Evolutionary conservation across 2,113 vertebrate genomes (phyloP), one percentile per base, ranked within the genome.

Genomic region (Grantiella picta): DNA sequence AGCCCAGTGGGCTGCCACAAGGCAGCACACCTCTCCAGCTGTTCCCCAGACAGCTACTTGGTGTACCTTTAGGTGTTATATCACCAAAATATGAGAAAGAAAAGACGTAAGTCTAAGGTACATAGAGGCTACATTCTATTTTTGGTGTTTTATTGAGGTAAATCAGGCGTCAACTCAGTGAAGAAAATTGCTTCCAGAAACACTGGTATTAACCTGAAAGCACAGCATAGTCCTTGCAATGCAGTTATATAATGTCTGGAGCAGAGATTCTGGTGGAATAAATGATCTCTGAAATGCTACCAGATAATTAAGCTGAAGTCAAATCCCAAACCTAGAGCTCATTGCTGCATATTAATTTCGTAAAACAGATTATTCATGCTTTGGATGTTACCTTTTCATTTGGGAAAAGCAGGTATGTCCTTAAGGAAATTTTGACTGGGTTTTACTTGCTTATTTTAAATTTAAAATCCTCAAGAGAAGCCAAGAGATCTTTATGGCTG

Each of bases 361-460:
- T 91, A 60, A 85, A 94, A 75, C 12, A 75, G 19, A 90, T 87
- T 89, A 75, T 95, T 94, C 36, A 49, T 81, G 52, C 84, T 93
- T 92, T 79, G 91, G 45, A 75, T 22, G 20, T 59, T 95, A 92
- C 64, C 17, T 91, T 95, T 96, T 53, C 65, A 14, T 85, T 59
- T 86, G 71, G 78, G 91, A 85, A 82, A 92, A 94, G 17, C n/a
- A 96, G 86, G 92, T 88, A 82, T 79, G 24, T 72, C 91, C 53
- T 77, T 83, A 92, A 91, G 84, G 75, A 90, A 85, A 71, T 22
- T 24, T 33, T 85, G 47, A 29, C 81, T 89, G 61, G 21, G 68
- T 95, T 96, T 91, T 44, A 71, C 52, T 84, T 29, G 2, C 27
- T 78, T 81, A 59, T 52, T 86, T 79, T 81, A 75, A 71, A 81